These are phyloP conservation scores for Poeciliopsis turneri DNA, from an alignment of 2,797 vertebrate species.

Conservation along the genomic window DNA sequence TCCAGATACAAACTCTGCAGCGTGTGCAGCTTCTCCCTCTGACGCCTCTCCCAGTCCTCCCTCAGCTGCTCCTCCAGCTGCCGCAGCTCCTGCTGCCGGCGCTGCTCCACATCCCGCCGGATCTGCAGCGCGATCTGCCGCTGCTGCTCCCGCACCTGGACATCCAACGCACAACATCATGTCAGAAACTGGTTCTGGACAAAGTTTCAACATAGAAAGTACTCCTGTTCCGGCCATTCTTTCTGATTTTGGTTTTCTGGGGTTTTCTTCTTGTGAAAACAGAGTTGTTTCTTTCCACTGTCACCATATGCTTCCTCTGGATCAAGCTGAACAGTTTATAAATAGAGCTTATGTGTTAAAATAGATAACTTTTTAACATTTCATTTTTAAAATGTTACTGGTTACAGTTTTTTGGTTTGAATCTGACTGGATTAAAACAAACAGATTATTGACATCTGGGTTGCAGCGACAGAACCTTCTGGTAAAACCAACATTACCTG, in stretches of 20 bases:
- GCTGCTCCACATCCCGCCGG: constrained; percentile 85
- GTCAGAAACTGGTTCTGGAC: not conserved
- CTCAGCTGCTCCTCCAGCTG: constrained; percentile 82
- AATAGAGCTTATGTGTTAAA: not conserved
- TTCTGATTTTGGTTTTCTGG: not conserved
- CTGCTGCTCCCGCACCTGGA: constrained; percentile 94
- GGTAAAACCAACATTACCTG: constrained; percentile 79
- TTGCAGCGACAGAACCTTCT: too few species aligned
- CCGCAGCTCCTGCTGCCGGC: constrained; percentile 80
- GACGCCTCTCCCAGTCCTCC: constrained; percentile 85
- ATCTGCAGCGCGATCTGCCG: constrained; percentile 85
- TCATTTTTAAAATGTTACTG: not conserved
- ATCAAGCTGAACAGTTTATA: not conserved
- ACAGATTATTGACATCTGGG: too few species aligned
- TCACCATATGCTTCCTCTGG: not conserved
- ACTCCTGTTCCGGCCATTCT: not conserved
- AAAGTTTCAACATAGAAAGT: not conserved
- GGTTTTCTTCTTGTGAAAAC: not conserved
- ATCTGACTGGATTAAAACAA: not conserved
- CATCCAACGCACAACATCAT: not conserved
- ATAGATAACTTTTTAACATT: not conserved
- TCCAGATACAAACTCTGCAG: constrained; percentile 86
- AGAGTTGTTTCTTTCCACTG: not conserved
- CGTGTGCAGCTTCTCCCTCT: constrained; percentile 80
- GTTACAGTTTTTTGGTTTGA: not conserved